These are phyloP conservation scores for Cryptotermes secundus DNA, from an alignment of 1,140 invertebrate genomes.

Conservation along the genomic window DNA sequence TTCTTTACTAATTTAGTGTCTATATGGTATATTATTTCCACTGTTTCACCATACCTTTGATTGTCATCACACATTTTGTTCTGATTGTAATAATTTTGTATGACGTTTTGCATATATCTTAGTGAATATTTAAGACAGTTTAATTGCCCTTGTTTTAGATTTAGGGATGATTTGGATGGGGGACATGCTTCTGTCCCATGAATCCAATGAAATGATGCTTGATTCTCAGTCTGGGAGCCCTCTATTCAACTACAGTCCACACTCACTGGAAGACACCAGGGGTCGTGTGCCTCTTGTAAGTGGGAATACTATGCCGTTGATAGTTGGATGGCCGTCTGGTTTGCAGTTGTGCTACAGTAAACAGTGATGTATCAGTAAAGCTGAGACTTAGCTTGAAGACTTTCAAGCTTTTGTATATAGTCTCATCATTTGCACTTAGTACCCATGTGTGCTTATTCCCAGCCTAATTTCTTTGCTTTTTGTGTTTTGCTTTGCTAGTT, in stretches of 20 bases:
- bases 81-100: too few species aligned
- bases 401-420: background rate
- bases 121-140: background rate
- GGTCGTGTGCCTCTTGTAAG: constrained; percentile 49
- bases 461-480: background rate
- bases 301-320: background rate
- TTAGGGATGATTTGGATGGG: constrained; percentile 74
- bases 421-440: background rate
- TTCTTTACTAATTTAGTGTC: background rate
- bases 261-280: constrained; percentile 58
- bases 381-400: background rate
- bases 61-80: too few species aligned
- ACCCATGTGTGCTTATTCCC: background rate
- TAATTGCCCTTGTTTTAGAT: constrained; percentile 45
- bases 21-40: background rate
- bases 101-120: too few species aligned
- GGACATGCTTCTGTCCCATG: constrained; percentile 58
- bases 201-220: constrained; percentile 58
- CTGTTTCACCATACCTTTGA: background rate
- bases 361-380: too few species aligned
- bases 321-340: background rate
- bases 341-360: background rate
- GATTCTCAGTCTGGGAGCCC: constrained; percentile 57
- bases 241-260: constrained; percentile 57
- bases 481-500: constrained; percentile 16